Base-by-base conservation (phyloP, 2,797 vertebrate genomes). In the Etheostoma perlongum region DNA sequence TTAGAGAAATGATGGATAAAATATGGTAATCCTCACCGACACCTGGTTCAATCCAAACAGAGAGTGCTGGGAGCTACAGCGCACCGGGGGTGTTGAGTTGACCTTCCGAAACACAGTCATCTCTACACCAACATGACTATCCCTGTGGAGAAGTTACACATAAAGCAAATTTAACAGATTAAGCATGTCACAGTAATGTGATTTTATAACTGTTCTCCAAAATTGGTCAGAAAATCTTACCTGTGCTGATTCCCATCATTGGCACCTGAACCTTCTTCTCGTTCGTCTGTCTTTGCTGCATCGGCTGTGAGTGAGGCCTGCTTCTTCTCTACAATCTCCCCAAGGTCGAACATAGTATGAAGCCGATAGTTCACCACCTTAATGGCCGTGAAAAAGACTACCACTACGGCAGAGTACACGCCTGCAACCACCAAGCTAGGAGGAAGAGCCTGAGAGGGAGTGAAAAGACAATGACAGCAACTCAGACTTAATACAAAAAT, bases 101-200 rank as follows among this genome's bases (percentile, higher is more conserved):
- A 97, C 96, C 91, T 97, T 97, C 78, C 97, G 94, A 85, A 98
- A 97, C 72, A 98, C 97, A 0, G 96, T 97, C 97, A 98, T 98
- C 91, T 98, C 97, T 60, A 98, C 97, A 30, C 96, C 96, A 61
- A 92, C 94, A 8, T 95, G 93, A 27, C 96, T 96, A 78, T 97
- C 96, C 91, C 97, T 97, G 88, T 18, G 36, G 79, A 61, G 30
- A 78, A 74, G 46, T 59, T 21, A 79, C 30, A 78, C 3, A 82
- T 30, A 67, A 15, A 68, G 8, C 25, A 23, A 44, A 2, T 12
- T 6, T 30, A 51, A 68, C 54, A 3, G 1, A 46, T 61, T 75
- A 16, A 21, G 15, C 23, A 70, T 52, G 36, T 40, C 7, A 67
- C 1, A 54, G 3, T 6, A 53, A 21, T 12, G 9, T 13, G 1